phyloP scores from a whole-genome alignment of 23 tunicate genomes.

The Corella eumyota region DNA sequence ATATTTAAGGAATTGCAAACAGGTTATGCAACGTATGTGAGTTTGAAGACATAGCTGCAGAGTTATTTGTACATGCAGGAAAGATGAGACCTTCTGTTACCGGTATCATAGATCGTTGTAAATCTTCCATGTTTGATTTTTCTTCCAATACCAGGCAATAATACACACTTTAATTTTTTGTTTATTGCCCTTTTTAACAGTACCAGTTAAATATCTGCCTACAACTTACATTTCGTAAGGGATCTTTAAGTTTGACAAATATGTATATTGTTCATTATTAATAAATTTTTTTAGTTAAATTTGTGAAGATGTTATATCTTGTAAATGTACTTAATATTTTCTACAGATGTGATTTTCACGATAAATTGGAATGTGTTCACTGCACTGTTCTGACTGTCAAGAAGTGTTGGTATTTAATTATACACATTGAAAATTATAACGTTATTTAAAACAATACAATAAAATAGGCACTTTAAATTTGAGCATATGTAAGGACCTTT shows the following conservation, averaged over 20 bases:
- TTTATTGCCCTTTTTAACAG: no score
- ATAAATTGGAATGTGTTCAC: constrained; percentile 46
- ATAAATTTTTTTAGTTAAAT: no score
- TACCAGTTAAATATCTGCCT: no score
- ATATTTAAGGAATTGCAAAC: constrained; percentile 35
- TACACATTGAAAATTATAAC: no score
- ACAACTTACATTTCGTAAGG: no score
- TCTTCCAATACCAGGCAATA: constrained; percentile 47
- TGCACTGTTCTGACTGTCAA: constrained; percentile 57
- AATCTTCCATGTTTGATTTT: constrained; percentile 50
- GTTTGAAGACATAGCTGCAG: constrained; percentile 37
- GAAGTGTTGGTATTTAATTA: constrained; percentile 62
- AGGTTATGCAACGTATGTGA: constrained; percentile 31
- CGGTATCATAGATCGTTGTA: constrained; percentile 34
- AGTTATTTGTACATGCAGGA: constrained; percentile 36
- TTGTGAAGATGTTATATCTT: no score
- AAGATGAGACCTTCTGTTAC: constrained; percentile 34
- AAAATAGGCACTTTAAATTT: no score
- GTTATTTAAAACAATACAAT: background rate
- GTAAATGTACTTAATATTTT: no score
- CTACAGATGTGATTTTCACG: constrained; percentile 67
- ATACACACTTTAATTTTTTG: no score
- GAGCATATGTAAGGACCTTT: background rate
- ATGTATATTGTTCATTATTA: no score
- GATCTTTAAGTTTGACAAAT: no score